Evolutionary conservation across 92 coral and sea anemone genomes (phyloP).

Genomic region (Ricordea florida): DNA sequence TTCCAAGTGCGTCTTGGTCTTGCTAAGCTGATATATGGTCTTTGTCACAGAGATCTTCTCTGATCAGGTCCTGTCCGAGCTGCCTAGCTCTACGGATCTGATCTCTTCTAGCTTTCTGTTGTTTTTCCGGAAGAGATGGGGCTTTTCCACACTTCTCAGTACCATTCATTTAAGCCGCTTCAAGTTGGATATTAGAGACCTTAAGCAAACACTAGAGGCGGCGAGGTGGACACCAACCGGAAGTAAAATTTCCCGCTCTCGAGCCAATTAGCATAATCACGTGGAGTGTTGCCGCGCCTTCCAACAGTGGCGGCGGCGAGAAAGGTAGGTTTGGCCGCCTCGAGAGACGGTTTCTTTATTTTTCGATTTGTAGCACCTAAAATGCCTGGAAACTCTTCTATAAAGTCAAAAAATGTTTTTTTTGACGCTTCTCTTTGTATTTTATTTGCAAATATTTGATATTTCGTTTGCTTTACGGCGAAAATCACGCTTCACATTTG

Average conservation of each 20-base stretch:
- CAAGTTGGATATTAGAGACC: constrained; percentile 33
- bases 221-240: no score
- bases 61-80: background rate
- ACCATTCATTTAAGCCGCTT: constrained; percentile 34
- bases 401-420: background rate
- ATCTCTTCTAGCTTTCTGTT: background rate
- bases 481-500: background rate
- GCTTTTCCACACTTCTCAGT: constrained; percentile 29
- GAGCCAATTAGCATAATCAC: no score
- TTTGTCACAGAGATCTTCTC: background rate
- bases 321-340: no score
- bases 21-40: no score
- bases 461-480: constrained; percentile 11
- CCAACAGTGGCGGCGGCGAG: no score
- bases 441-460: constrained; percentile 9
- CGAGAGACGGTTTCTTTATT: no score
- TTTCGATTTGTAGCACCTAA: constrained; percentile 3
- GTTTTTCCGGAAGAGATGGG: constrained; percentile 17
- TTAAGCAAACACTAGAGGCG: no score
- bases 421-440: no score
- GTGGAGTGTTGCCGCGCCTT: no score
- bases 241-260: no score
- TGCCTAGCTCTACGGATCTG: background rate
- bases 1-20: background rate
- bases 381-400: constrained; percentile 5